Percentiles rank a stretch among this genome's conserved stretches.
These are phyloP conservation scores for Mormyrops boulengeri DNA, from an alignment of 2,797 vertebrate species.

Conservation along the genomic window DNA sequence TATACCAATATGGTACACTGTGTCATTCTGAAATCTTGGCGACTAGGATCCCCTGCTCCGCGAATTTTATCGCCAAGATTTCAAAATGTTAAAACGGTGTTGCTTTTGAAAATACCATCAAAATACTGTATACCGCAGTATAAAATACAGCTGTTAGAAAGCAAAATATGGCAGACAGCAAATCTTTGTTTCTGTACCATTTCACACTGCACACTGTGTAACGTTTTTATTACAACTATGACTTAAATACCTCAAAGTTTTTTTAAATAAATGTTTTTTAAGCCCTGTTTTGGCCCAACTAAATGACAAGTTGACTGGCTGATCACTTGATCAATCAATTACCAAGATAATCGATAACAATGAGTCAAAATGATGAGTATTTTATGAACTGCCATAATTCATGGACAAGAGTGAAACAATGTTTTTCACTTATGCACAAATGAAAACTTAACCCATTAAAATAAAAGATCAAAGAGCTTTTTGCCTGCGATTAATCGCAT, in stretches of 20 bases:
- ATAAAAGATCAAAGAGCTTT: background rate
- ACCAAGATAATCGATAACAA: background rate
- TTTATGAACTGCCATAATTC: background rate
- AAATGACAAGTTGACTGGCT: background rate
- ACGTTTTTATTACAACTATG: background rate
- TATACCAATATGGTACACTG: background rate
- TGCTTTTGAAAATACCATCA: background rate
- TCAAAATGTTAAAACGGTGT: background rate
- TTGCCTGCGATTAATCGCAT: background rate
- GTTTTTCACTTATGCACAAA: background rate
- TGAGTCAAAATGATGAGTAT: background rate
- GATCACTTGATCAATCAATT: background rate
- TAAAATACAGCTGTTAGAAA: background rate
- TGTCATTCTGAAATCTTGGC: background rate
- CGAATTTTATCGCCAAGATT: background rate
- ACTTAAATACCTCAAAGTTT: background rate
- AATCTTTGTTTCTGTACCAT: background rate
- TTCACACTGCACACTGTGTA: background rate
- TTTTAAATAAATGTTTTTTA: background rate
- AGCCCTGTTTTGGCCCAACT: background rate
- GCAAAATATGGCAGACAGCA: background rate
- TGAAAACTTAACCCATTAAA: background rate
- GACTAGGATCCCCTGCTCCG: background rate
- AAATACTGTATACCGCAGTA: background rate
- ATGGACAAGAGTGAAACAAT: background rate